Evolutionary conservation across 1,140 invertebrate genomes (phyloP), one percentile per base, ranked within the genome.

Genomic region (Condylostylus longicornis): DNA sequence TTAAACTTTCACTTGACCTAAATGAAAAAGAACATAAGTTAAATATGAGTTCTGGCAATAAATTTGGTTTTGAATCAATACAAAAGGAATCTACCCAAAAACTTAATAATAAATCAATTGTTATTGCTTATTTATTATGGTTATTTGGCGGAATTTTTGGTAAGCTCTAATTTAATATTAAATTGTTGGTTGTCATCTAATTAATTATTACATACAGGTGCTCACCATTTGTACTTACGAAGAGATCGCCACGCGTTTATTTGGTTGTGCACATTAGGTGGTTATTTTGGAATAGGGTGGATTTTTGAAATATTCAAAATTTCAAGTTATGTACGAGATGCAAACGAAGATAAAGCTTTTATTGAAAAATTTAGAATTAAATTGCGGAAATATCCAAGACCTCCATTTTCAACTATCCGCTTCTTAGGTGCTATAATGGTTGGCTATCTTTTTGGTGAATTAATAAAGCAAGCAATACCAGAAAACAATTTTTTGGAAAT

Each of bases 221-320:
- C n/a, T n/a, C 91, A 97, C 64, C 87, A 94, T 56, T 72, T 94
- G 49, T 96, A 96, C 58, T 64, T 96, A 29, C 71, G 74, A 30
- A 64, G 90, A 37, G 86, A 94, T 58, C 68, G 75, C n/a, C 90
- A 97, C 50, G 89, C 82, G 0, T 83, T 95, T 51, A 64, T 91
- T 0, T 89, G 82, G 73, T 82, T 81, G 68, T 77, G 74, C 32
- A 85, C 84, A 0, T 62, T 86, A 8, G 90, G 87, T 12, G 89
- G 88, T 4, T 87, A 85, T 49, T 68, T 79, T 48, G 84, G 85
- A 4, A 50, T 83, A 8, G 89, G 88, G 3, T 93, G 87, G 81
- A 44, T 94, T 0, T 65, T 77, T 14, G 91, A 97, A 53, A 51
- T 91, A 2, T 88, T 83, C 46, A 70, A 74, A 36, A 81, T 97